phyloP scores from a whole-genome alignment of 1,140 invertebrate genomes.

The Zaprionus ornatus region DNA sequence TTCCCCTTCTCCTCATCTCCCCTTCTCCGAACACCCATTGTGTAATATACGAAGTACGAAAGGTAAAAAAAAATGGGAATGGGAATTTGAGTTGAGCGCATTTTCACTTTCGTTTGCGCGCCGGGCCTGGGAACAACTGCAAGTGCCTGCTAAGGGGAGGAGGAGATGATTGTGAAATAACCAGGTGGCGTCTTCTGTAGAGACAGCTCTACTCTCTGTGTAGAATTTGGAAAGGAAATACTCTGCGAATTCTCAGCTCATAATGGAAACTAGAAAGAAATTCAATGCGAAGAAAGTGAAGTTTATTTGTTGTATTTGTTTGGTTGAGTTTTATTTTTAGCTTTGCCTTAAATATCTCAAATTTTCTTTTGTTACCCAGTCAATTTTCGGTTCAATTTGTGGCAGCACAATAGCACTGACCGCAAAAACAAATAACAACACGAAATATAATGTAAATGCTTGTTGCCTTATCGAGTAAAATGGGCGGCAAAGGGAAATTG shows the following conservation, averaged over 20 bases:
- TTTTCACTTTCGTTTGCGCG: conserved; percentile 65
- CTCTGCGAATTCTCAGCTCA: neutral
- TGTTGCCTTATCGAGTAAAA: neutral
- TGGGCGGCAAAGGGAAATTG: conserved; percentile 11
- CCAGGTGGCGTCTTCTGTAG: conserved; percentile 6
- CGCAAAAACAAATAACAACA: conserved; percentile 60
- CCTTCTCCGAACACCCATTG: conserved; percentile 49
- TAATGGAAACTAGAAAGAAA: neutral
- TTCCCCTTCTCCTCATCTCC: conserved; percentile 11
- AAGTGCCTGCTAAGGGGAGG: conserved; percentile 18
- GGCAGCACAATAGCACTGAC: conserved; percentile 17
- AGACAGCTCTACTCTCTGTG: neutral
- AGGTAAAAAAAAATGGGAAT: conserved; percentile 23
- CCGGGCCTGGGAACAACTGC: conserved; percentile 40
- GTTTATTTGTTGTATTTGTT: neutral
- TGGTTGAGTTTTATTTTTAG: neutral
- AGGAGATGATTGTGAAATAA: conserved; percentile 16
- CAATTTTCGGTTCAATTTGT: neutral
- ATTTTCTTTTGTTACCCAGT: neutral
- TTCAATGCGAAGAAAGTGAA: neutral
- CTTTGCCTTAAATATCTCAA: neutral
- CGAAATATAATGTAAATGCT: conserved; percentile 50
- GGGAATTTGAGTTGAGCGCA: conserved; percentile 20
- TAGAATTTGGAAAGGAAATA: neutral
- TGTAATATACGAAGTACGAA: conserved; percentile 63